Evolutionary conservation across 1,140 invertebrate genomes (phyloP), one percentile per base, ranked within the genome.

Genomic region (Diorhabda sublineata): DNA sequence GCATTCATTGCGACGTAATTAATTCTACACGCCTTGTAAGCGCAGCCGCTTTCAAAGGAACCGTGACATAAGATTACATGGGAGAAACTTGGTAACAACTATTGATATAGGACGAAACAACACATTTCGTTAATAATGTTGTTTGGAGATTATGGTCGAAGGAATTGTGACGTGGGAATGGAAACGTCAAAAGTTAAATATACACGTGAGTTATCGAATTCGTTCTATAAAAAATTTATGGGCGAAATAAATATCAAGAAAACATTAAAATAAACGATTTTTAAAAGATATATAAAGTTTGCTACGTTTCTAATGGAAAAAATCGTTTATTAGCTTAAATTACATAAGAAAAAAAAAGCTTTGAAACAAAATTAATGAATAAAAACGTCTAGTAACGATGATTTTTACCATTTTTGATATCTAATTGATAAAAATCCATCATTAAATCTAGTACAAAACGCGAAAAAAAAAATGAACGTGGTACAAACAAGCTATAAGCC

Each of bases 21-120:
- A 72, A 77, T 77, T 77, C 63, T 58, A 8, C 64, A 71, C 69
- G 74, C 71, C 76, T 77, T 74, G 76, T 77, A 77, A 77, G 73
- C 69, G 73, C 72, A 74, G 72, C 67, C 64, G 43, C 62, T 75
- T 75, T 72, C 44, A 71, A 77, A 77, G 70, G 56, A 45, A 70
- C 66, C 64, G 75, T 77, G 69, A 71, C 72, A 77, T 68, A 42
- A 43, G 75, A 77, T 77, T 77, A 77, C 67, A 76, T 76, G 75
- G 76, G 76, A 76, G 75, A 73, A 62, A 62, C 61, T 62, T 44
- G 42, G 42, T 62, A 62, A 62, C 44, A 62, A 62, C 44, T 62
- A 26, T 45, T 44, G 7, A n/a, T 44, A 62, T n/a, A 11, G 61
- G 44, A 43, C 43, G 43, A 62, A 43, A 0, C 2, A 62, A 43